Percentiles rank a stretch among this genome's conserved stretches.
Evolutionary conservation across 2,888 invertebrate genomes (phyloP).

Genomic region (Melanotus villosus): DNA sequence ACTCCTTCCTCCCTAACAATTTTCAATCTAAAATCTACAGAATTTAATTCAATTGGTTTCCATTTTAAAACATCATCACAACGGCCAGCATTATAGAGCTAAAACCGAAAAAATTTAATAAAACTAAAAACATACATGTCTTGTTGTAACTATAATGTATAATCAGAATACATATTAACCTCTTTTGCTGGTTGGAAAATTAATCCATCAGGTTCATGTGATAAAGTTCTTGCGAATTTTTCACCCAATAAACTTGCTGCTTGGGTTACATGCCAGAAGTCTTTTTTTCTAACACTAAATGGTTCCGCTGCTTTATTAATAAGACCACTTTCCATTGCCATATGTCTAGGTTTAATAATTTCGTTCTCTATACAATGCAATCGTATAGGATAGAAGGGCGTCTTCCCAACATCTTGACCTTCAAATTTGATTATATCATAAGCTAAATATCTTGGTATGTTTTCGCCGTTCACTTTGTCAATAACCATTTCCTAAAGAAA

Average conservation of each 20-base stretch:
- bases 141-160: too few relatives aligned
- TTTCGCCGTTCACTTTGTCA: constrained; percentile 83
- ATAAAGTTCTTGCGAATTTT: constrained; percentile 87
- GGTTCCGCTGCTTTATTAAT: constrained; percentile 86
- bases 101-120: constrained; percentile 57
- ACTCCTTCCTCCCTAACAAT: constrained; percentile 80
- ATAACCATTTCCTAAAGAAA: constrained; percentile 93
- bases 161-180: too few relatives aligned
- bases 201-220: constrained; percentile 97
- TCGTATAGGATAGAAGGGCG: constrained; percentile 83
- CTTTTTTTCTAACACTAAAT: constrained; percentile 91
- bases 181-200: constrained; percentile 95
- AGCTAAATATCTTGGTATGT: constrained; percentile 90
- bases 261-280: constrained; percentile 89
- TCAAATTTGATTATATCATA: constrained; percentile 95
- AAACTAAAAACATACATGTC: too few relatives aligned
- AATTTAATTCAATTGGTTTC: constrained; percentile 96
- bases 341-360: constrained; percentile 79
- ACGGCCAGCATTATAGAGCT: constrained; percentile 88
- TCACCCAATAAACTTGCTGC: constrained; percentile 81
- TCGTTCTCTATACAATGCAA: constrained; percentile 82
- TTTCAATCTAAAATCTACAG: constrained; percentile 94
- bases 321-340: constrained; percentile 83
- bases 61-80: constrained; percentile 94
- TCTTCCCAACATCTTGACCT: constrained; percentile 81